Conservation (phyloP, 2,113 vertebrate species). For the Dipodomys ordii region DNA sequence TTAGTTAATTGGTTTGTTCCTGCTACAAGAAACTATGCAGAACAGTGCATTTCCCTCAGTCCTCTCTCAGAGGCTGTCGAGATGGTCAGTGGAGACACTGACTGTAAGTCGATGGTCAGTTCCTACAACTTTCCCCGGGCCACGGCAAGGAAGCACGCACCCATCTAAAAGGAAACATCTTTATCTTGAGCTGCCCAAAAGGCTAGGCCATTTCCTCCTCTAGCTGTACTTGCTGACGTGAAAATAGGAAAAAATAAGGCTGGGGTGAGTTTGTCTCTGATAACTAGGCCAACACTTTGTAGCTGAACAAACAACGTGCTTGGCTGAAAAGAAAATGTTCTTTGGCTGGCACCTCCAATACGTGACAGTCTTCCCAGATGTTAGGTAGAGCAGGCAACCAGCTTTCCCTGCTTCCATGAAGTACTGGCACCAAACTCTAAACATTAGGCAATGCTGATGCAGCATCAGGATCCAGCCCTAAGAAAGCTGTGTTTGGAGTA, state of each 20-base stretch:
- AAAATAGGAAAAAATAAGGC: conserved; percentile 41
- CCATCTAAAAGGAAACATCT: conserved; percentile 61
- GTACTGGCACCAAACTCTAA: not conserved
- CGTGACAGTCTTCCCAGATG: not conserved
- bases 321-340: conserved; percentile 53
- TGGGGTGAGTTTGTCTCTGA: conserved; percentile 47
- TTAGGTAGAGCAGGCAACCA: not conserved
- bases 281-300: conserved; percentile 11
- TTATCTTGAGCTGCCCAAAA: conserved; percentile 65
- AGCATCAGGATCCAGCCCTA: not conserved
- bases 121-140: conserved; percentile 45
- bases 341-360: conserved; percentile 53
- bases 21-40: conserved; percentile 21
- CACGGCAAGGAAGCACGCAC: conserved; percentile 12
- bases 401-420: not conserved
- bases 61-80: conserved; percentile 61
- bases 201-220: conserved; percentile 72
- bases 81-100: not conserved
- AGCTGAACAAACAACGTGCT: conserved; percentile 56
- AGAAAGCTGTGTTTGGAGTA: not conserved
- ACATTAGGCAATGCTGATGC: not conserved
- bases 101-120: conserved; percentile 33
- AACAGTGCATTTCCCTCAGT: conserved; percentile 31
- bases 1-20: conserved; percentile 74
- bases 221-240: conserved; percentile 54